Base-by-base conservation (phyloP, 2,888 invertebrate genomes). In the Suillia variegata region DNA sequence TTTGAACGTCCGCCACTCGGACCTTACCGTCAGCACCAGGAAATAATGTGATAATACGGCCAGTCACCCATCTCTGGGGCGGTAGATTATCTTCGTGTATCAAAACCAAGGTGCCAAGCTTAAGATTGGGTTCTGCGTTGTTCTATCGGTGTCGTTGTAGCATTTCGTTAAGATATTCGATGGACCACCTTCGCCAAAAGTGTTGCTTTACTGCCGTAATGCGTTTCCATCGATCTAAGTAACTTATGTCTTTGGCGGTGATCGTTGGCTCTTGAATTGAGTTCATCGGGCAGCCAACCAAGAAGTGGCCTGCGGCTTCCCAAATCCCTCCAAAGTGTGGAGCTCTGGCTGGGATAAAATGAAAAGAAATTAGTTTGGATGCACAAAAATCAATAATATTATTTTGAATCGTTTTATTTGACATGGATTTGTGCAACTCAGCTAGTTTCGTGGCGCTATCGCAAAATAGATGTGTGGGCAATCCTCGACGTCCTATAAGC, bases 361-460 rank as follows among this genome's bases (percentile, higher is more conserved):
- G n/a, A n/a, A n/a, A n/a, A n/a, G 50, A 50, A 50, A 15, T 50
- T 24, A 15, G 50, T 24, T 50, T 24, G 18, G 6, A 8, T 50
- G 8, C 8, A 15, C 12, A 22, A 51, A n/a, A 51, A 13, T 26
- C 15, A 8, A 17, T 6, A 6, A 15, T 26, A 8, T 4, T 31
- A 10, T 22, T 26, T 26, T 26, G 50, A 12, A 2, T 50, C 8
- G 12, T 6, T 24, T 12, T 17, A 5, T 50, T 50, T 2, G 2
- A 26, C 13, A 50, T 5, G 6, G 20, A 13, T 26, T 13, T 8
- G 8, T 26, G 10, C n/a, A n/a, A 18, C 26, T 50, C 50, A 2
- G 13, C 15, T 4, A 56, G 22, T 34, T 54, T 58, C 8, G 58
- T 61, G 12, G 58, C 58, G 15, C 58, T 58, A 13, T 58, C 61